A percentile compares a stretch with the other conserved stretches of the same genome.
Conservation (phyloP, 2,113 vertebrate species). For the Micromys minutus region DNA sequence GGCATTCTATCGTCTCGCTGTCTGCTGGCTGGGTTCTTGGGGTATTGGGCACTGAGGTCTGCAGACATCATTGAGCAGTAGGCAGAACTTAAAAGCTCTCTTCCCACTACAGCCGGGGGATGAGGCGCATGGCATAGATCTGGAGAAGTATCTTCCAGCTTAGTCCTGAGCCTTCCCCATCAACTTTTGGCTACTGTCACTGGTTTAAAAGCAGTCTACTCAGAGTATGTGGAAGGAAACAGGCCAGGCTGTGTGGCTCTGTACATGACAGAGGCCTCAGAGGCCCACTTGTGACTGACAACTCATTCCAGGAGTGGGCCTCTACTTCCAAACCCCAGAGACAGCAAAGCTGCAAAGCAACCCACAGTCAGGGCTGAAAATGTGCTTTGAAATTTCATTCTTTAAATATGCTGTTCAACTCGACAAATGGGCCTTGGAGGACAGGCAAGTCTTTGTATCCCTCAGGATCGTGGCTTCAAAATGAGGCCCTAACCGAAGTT, state of each 20-base stretch:
- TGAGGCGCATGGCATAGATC: fast-evolving
- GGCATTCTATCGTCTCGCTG: background rate
- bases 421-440: background rate
- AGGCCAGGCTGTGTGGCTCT: constrained; percentile 74
- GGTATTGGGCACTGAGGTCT: background rate
- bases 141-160: background rate
- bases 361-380: fast-evolving
- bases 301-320: constrained; percentile 63
- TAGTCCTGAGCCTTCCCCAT: background rate
- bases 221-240: constrained; percentile 60
- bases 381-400: background rate
- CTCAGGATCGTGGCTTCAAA: background rate
- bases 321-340: constrained; percentile 58
- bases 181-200: background rate
- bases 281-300: constrained; percentile 59
- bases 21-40: background rate
- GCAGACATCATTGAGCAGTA: background rate
- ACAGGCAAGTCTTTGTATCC: background rate
- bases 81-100: background rate
- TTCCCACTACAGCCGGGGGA: no score
- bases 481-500: background rate
- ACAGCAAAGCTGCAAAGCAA: background rate
- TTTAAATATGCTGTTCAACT: background rate
- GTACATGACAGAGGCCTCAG: constrained; percentile 72
- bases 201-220: background rate